Evolutionary conservation across 2,113 vertebrate species (phyloP).

Genomic region (Myotis lucifugus): DNA sequence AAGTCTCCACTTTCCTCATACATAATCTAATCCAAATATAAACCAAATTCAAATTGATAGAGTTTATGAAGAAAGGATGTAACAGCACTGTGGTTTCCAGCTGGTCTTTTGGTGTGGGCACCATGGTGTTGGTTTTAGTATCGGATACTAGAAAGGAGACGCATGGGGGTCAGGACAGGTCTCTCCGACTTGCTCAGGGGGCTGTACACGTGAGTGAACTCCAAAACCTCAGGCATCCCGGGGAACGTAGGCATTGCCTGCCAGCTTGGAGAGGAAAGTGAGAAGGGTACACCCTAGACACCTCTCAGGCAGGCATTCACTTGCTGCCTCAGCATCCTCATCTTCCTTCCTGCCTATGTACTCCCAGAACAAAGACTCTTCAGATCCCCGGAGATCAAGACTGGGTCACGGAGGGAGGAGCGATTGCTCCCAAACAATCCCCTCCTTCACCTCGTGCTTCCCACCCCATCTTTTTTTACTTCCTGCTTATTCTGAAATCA

Average conservation of each 20-base stretch:
- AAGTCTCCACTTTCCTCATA: conserved; percentile 54
- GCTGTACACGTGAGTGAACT: accelerated
- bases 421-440: conserved; percentile 74
- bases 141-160: conserved; percentile 18
- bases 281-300: background rate
- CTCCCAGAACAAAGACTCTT: conserved; percentile 79
- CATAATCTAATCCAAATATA: conserved; percentile 62
- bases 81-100: conserved; percentile 39
- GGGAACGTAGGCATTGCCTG: background rate
- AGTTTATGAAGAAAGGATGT: conserved; percentile 31
- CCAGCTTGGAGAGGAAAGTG: background rate
- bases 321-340: conserved; percentile 68
- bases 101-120: conserved; percentile 45
- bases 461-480: conserved; percentile 68
- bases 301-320: conserved; percentile 46
- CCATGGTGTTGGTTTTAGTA: conserved; percentile 2
- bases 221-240: background rate
- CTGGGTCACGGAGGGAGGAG: conserved; percentile 56
- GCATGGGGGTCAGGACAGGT: background rate
- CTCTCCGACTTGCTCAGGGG: background rate
- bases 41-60: conserved; percentile 62
- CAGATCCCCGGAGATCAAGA: conserved; percentile 74
- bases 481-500: conserved; percentile 66
- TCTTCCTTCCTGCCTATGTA: conserved; percentile 74
- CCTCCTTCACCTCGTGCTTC: conserved; percentile 72